A percentile compares a stretch with the other conserved stretches of the same genome.
Conservation (phyloP, 2,113 vertebrate genomes). For the Oriolus oriolus region DNA sequence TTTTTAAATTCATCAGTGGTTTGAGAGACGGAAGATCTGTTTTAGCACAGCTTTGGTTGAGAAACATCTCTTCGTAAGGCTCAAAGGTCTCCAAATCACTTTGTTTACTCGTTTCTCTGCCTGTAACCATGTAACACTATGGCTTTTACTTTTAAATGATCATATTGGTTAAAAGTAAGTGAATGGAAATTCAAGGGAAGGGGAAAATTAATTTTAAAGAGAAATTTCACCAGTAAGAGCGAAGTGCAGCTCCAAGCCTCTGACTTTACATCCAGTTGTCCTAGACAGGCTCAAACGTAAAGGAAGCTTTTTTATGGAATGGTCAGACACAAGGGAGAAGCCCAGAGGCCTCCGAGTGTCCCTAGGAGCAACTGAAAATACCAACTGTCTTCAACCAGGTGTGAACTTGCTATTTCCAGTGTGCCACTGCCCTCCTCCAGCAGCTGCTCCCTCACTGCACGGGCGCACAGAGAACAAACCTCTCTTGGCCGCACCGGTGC, state of each 20-base stretch:
- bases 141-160: neutral
- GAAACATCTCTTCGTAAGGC: neutral
- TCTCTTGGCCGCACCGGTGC: neutral
- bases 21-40: constrained; percentile 5
- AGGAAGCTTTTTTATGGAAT: neutral
- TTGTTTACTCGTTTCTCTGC: neutral
- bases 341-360: accelerated
- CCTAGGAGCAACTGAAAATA: neutral
- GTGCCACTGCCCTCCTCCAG: neutral
- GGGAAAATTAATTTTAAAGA: neutral
- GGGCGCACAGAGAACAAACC: neutral
- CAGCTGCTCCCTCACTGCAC: neutral
- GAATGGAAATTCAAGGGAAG: neutral
- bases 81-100: constrained; percentile 29
- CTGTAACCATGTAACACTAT: neutral
- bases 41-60: constrained; percentile 1
- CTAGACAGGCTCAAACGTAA: neutral
- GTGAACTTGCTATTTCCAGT: neutral
- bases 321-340: neutral
- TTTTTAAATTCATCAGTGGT: neutral
- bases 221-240: neutral
- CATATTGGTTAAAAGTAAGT: neutral
- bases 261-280: neutral
- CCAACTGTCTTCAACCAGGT: neutral
- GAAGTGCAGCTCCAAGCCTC: neutral